Conservation (phyloP, 2,797 vertebrate species). For the Gastrophryne carolinensis region DNA sequence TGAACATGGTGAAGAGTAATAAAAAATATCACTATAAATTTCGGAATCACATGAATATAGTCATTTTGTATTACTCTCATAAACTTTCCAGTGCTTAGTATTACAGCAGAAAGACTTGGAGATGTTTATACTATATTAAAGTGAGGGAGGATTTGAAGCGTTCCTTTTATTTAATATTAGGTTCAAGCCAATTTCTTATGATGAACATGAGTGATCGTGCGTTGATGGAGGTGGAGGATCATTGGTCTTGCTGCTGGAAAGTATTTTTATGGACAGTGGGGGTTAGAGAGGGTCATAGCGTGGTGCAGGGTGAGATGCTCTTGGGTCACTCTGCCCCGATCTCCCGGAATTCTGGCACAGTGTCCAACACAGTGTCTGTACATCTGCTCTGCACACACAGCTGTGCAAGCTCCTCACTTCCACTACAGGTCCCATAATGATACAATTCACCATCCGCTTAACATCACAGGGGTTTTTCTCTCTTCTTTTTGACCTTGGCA, state of each 20-base stretch:
- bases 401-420: constrained; percentile 26
- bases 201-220: neutral
- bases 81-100: neutral
- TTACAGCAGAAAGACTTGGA: neutral
- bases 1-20: too few species aligned
- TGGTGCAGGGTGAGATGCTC: constrained; percentile 32
- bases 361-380: neutral
- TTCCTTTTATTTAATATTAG: neutral
- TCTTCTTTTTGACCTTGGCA: neutral
- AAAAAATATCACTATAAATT: too few species aligned
- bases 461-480: neutral
- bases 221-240: neutral
- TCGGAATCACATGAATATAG: too few species aligned
- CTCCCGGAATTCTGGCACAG: constrained; percentile 26
- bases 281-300: constrained; percentile 21
- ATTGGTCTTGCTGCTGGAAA: neutral
- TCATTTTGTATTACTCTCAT: too few species aligned
- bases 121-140: neutral
- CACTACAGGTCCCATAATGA: neutral
- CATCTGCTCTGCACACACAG: constrained; percentile 34
- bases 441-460: too few species aligned
- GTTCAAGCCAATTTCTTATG: neutral
- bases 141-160: neutral
- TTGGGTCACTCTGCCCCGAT: constrained; percentile 25
- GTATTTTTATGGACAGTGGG: constrained; percentile 5